Evolutionary conservation across 2,113 vertebrate genomes (phyloP), one percentile per base, ranked within the genome.

Genomic region (Mola mola): DNA sequence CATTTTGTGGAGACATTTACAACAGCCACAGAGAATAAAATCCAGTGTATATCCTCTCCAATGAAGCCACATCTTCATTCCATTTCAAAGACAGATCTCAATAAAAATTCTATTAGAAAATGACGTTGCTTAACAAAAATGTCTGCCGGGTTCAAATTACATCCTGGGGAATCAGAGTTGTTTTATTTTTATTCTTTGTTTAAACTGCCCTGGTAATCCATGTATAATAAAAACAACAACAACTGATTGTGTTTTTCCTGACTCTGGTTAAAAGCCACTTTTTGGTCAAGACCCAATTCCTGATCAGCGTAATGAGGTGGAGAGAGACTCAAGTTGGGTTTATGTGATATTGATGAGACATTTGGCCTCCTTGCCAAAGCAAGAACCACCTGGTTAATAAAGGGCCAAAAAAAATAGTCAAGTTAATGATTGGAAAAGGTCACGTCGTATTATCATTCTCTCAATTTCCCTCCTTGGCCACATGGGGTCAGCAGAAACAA

Each of bases 181-280:
- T 26, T 29, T 5, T n/a, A n/a, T n/a, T n/a, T n/a, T n/a, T n/a
- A n/a, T n/a, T n/a, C n/a, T n/a, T n/a, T n/a, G n/a, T n/a, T n/a
- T n/a, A n/a, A n/a, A n/a, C 13, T 2, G 6, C 3, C 5, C 8
- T 12, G 5, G 2, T 21, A 70, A 55, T 37, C 34, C n/a, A 29
- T n/a, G n/a, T n/a, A n/a, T n/a, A n/a, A n/a, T n/a, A n/a, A n/a
- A n/a, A n/a, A n/a, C n/a, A n/a, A n/a, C n/a, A n/a, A n/a, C n/a
- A n/a, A n/a, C n/a, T 53, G 20, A 50, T 50, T 51, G 42, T n/a
- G 50, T 43, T 61, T 62, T 34, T 36, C 26, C 33, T n/a, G 21
- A 69, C 21, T n/a, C 28, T 41, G 56, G 46, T 55, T 75, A 78
- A 83, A 84, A 86, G 76, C 66, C 42, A 9, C n/a, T 81, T 83